Percentiles rank a stretch among this genome's conserved stretches.
These are phyloP conservation scores for Steinernema feltiae DNA, from an alignment of 1,140 invertebrate genomes.

Conservation along the genomic window DNA sequence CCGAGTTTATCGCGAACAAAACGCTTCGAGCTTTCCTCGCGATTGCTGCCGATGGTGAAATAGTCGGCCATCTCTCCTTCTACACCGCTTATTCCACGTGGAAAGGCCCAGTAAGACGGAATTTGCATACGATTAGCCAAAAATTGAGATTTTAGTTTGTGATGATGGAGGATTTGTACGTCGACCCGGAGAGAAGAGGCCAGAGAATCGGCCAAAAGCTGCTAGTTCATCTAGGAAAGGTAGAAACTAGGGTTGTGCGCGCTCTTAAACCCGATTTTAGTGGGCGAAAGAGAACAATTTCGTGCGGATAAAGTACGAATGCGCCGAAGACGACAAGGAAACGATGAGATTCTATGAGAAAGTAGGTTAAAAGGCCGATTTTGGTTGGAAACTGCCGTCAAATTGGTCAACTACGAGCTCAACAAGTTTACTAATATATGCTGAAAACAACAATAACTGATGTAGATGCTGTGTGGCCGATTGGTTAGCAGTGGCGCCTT, in stretches of 20 bases:
- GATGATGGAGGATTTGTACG: not conserved
- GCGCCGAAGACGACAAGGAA: not conserved
- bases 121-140: not conserved
- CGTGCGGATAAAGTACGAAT: not conserved
- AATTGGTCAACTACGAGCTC: too few species aligned
- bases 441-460: too few species aligned
- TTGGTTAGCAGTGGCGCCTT: too few species aligned
- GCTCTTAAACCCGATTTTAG: not conserved
- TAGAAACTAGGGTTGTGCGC: not conserved
- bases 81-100: slow-evolving; percentile 7
- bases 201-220: not conserved
- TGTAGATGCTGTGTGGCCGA: too few species aligned
- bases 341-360: not conserved
- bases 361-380: not conserved
- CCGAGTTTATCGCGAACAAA: not conserved
- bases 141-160: not conserved
- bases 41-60: not conserved
- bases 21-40: not conserved
- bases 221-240: not conserved
- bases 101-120: not conserved
- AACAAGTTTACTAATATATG: too few species aligned
- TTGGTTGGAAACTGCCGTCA: not conserved
- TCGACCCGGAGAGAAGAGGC: not conserved
- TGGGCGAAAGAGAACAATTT: not conserved
- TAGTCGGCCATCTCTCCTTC: not conserved